Evolutionary conservation across 2,113 vertebrate species (phyloP).

Genomic region (Apus apus): DNA sequence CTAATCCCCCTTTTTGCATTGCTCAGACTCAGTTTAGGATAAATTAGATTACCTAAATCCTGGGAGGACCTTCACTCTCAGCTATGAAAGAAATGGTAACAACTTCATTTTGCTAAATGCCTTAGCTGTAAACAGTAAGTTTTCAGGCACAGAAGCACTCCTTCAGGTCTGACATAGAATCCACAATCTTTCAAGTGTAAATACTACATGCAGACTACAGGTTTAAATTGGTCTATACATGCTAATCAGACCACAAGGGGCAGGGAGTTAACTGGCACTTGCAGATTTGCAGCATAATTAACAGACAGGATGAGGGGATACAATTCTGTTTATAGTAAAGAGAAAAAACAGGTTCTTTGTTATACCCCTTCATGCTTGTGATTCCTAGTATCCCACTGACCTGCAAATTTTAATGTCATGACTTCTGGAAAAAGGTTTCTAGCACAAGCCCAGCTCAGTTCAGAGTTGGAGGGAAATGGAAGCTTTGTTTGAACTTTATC

Average conservation of each 20-base stretch:
- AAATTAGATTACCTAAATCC: background rate
- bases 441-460: background rate
- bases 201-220: background rate
- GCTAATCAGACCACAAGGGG: background rate
- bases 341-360: background rate
- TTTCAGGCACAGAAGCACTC: background rate
- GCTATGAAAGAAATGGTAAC: background rate
- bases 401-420: accelerated
- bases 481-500: background rate
- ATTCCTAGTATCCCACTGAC: background rate
- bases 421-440: background rate
- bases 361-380: background rate
- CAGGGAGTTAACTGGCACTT: background rate
- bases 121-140: background rate
- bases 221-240: background rate
- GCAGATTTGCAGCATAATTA: background rate
- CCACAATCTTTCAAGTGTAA: background rate
- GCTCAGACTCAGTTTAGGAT: background rate
- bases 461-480: background rate
- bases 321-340: background rate
- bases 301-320: background rate
- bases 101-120: background rate
- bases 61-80: background rate
- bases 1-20: background rate
- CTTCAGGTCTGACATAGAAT: background rate